Conservation (phyloP, 2,888 invertebrate species). For the Drosophila diplacantha region DNA sequence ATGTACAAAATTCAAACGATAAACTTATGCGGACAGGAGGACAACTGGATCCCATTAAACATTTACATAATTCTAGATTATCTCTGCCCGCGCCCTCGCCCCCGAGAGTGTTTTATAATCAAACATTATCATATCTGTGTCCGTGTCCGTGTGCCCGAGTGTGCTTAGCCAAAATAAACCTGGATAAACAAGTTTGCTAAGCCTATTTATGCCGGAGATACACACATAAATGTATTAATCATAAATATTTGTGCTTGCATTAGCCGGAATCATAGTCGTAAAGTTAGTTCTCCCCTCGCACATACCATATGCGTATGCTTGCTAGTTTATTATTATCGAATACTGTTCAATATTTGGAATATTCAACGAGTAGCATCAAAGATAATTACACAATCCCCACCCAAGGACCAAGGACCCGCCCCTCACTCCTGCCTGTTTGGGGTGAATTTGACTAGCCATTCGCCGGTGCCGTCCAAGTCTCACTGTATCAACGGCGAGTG, state of each 20-base stretch:
- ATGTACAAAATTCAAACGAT: constrained; percentile 9
- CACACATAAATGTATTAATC: constrained; percentile 38
- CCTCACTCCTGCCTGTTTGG: constrained; percentile 33
- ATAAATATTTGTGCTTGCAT: constrained; percentile 43
- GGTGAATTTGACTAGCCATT: constrained; percentile 74
- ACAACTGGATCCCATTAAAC: constrained; percentile 20
- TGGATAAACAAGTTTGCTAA: constrained; percentile 45
- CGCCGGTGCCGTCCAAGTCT: constrained; percentile 54
- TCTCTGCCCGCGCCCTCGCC: constrained; percentile 3
- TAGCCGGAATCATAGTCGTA: constrained; percentile 45
- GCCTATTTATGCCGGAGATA: constrained; percentile 51
- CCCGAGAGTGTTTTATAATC: constrained; percentile 32
- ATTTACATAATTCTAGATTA: constrained; percentile 48
- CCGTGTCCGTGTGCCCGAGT: constrained; percentile 23
- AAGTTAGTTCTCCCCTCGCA: constrained; percentile 32
- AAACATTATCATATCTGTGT: constrained; percentile 37
- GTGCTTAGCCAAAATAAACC: constrained; percentile 45
- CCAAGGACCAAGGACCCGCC: constrained; percentile 7
- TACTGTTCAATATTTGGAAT: constrained; percentile 63
- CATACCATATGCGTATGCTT: not conserved
- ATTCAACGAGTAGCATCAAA: constrained; percentile 57
- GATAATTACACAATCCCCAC: constrained; percentile 42
- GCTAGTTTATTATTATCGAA: constrained; percentile 59
- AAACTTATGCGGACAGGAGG: constrained; percentile 1
- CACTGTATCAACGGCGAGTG: constrained; percentile 87